These are phyloP conservation scores for Thamnophis elegans DNA, from an alignment of 2,797 vertebrate genomes.

Conservation along the genomic window DNA sequence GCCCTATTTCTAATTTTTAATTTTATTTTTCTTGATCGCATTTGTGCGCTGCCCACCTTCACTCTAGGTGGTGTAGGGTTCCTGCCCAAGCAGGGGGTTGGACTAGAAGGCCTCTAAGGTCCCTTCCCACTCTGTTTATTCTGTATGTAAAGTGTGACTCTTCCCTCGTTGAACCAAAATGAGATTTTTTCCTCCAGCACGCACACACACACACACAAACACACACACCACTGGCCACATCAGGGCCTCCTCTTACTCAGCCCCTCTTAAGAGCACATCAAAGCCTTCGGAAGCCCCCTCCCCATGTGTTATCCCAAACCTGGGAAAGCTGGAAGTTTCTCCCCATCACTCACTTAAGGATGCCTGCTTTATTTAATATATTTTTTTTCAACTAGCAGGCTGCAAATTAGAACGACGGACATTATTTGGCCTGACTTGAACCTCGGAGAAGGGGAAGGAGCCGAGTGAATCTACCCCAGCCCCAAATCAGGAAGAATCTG, in stretches of 20 bases:
- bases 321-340: not conserved
- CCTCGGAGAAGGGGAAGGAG: too few species aligned
- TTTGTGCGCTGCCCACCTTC: too few species aligned
- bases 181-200: not conserved
- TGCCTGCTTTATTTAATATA: not conserved
- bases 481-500: not conserved
- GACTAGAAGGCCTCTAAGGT: not conserved
- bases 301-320: not conserved
- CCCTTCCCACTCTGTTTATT: not conserved
- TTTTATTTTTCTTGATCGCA: too few species aligned
- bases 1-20: too few species aligned
- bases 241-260: too few species aligned
- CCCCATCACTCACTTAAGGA: not conserved
- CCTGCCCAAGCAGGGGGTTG: not conserved
- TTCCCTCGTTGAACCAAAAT: not conserved
- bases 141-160: not conserved
- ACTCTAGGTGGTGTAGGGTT: not conserved
- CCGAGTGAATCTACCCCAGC: not conserved
- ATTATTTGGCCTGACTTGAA: not conserved
- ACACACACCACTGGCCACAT: not conserved
- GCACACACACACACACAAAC: too few species aligned
- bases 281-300: not conserved
- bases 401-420: not conserved
- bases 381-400: not conserved
- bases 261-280: not conserved